phyloP scores from a whole-genome alignment of 2,113 vertebrate species.

The Gulo gulo region DNA sequence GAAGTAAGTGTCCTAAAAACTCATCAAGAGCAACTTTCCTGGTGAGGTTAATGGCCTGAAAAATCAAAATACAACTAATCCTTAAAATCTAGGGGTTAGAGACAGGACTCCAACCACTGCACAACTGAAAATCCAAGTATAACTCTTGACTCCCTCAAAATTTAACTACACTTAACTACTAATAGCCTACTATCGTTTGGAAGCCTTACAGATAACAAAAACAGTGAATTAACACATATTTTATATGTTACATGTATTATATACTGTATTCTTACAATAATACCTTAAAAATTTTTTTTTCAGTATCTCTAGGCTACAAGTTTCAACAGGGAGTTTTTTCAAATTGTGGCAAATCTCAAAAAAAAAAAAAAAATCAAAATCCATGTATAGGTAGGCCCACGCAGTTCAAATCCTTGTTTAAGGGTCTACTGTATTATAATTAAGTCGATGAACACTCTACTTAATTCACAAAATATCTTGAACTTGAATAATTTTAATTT shows the following conservation, averaged over 20 bases:
- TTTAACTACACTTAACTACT: background rate
- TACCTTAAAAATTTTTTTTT: background rate
- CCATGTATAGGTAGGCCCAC: background rate
- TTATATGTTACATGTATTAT: background rate
- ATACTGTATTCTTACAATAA: background rate
- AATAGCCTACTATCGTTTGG: background rate
- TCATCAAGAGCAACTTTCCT: background rate
- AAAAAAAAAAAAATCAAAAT: background rate
- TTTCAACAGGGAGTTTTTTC: background rate
- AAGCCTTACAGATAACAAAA: background rate
- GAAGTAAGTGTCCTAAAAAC: background rate
- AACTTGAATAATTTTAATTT: constrained; percentile 4
- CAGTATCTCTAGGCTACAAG: background rate
- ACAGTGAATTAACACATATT: background rate
- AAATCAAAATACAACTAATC: background rate
- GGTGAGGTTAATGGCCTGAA: background rate
- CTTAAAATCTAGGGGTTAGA: background rate
- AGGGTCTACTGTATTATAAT: background rate
- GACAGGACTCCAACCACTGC: background rate
- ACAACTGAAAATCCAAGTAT: background rate
- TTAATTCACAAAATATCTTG: background rate
- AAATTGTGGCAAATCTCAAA: background rate
- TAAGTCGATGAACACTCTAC: background rate
- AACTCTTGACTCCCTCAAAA: background rate
- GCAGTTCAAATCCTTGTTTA: background rate